phyloP scores from a whole-genome alignment of 2,113 vertebrate genomes.

The Bufo gargarizans region DNA sequence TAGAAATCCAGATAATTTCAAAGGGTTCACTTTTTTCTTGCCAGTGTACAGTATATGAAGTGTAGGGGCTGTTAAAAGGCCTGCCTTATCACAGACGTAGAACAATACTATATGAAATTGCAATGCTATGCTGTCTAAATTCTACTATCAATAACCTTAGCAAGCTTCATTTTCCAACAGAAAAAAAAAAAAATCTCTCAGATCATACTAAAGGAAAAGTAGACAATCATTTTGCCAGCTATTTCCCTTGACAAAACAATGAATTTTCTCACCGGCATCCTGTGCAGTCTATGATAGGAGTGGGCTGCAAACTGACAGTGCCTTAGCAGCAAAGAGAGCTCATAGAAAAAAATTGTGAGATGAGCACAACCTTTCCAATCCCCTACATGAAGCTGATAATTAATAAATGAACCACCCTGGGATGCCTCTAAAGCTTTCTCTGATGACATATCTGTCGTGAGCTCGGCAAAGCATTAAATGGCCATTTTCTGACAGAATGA shows the following conservation, averaged over 20 bases:
- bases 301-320: constrained; percentile 66
- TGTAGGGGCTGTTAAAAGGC: neutral
- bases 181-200: constrained; percentile 53
- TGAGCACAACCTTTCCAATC: constrained; percentile 62
- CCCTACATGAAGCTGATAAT: constrained; percentile 77
- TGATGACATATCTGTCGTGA: constrained; percentile 87
- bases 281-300: constrained; percentile 64
- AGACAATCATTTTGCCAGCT: constrained; percentile 55
- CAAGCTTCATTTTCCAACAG: constrained; percentile 52
- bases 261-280: constrained; percentile 56
- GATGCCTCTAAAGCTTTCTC: constrained; percentile 78
- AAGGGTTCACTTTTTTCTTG: no score
- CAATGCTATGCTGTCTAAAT: neutral
- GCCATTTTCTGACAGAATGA: constrained; percentile 91
- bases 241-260: constrained; percentile 55
- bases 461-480: constrained; percentile 91
- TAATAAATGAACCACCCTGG: constrained; percentile 87
- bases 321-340: constrained; percentile 58
- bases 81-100: neutral
- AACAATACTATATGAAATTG: neutral
- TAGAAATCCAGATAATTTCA: no score
- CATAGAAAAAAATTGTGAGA: constrained; percentile 39
- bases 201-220: constrained; percentile 55
- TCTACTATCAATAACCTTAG: constrained; percentile 36
- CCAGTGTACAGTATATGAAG: neutral